phyloP scores from a whole-genome alignment of 2,797 vertebrate genomes.

The Halcyon chelicuti region DNA sequence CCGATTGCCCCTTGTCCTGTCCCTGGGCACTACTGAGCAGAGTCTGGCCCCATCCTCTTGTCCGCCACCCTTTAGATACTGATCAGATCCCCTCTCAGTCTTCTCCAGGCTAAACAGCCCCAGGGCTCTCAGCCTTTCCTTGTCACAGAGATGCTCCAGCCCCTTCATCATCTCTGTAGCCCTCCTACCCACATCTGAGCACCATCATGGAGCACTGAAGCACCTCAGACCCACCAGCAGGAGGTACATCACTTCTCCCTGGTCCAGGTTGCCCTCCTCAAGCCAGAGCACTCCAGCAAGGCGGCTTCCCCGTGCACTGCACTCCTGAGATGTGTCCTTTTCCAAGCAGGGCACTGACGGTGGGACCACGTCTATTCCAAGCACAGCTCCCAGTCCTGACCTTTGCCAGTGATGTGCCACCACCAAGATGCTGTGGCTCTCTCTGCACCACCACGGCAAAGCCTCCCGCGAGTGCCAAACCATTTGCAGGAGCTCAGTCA shows the following conservation, averaged over 20 bases:
- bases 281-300: neutral
- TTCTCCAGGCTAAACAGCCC: too few species aligned
- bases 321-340: neutral
- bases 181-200: neutral
- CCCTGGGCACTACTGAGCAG: too few species aligned
- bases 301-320: neutral
- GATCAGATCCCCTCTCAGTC: too few species aligned
- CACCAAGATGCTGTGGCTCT: neutral
- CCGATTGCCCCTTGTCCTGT: too few species aligned
- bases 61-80: too few species aligned
- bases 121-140: too few species aligned
- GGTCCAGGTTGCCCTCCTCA: too few species aligned
- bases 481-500: neutral
- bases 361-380: neutral
- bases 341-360: neutral
- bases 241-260: too few species aligned
- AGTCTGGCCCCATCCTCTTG: too few species aligned
- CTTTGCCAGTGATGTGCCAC: neutral
- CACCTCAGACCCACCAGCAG: neutral
- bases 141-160: too few species aligned
- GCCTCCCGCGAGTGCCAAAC: neutral
- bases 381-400: fast-evolving
- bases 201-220: neutral
- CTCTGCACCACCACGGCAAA: neutral
- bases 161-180: too few species aligned